Conservation (phyloP, 2,797 vertebrate genomes). For the Cottoperca gobio region DNA sequence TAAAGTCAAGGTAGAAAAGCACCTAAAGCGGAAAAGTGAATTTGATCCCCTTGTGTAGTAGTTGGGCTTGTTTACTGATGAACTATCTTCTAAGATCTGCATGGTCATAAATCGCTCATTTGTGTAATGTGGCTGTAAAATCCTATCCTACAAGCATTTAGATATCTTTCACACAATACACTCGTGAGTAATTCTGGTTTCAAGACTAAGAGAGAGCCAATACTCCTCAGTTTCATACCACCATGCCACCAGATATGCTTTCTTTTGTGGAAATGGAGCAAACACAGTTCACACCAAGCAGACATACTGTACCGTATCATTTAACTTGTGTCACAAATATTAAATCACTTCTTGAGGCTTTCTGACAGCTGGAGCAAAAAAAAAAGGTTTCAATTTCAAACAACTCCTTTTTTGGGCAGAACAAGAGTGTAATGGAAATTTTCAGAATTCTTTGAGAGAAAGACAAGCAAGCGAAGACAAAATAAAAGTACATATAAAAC, state of each 20-base stretch:
- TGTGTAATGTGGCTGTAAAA: not conserved
- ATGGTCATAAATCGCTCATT: not conserved
- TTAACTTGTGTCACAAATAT: conserved; percentile 3
- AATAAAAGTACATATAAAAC: not conserved
- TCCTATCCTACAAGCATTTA: not conserved
- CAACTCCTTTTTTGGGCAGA: conserved; percentile 23
- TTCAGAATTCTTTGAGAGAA: not conserved
- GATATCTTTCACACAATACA: not conserved
- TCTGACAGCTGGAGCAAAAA: not conserved
- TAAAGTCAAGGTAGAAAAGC: conserved; percentile 41
- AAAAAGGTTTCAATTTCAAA: conserved; percentile 34
- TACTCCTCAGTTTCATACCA: not conserved
- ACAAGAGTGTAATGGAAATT: not conserved
- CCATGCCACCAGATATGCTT: not conserved
- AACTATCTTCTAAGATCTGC: not conserved
- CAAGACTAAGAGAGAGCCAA: not conserved
- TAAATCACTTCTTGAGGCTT: conserved; percentile 1
- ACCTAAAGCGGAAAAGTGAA: conserved; percentile 18
- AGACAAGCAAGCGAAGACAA: not conserved
- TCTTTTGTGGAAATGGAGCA: not conserved
- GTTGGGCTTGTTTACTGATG: not conserved
- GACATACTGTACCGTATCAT: not conserved
- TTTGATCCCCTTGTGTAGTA: conserved; percentile 15
- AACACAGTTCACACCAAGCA: conserved; percentile 1
- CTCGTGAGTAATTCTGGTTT: not conserved